Base-by-base conservation (phyloP, 2,797 vertebrate genomes). In the Propithecus perrieri region DNA sequence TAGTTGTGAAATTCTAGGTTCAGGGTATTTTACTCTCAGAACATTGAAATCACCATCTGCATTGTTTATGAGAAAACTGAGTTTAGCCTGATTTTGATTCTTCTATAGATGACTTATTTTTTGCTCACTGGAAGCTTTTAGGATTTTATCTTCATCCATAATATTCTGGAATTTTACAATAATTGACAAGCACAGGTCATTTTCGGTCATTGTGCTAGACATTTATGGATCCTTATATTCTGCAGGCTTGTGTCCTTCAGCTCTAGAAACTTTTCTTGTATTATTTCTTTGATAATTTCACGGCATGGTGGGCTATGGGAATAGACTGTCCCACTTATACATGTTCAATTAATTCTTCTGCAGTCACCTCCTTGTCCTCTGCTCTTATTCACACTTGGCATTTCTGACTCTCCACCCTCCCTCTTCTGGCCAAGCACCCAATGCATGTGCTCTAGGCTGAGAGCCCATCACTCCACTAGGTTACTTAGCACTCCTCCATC, bases 261-360 rank as follows among this genome's bases (percentile, higher is more conserved):
- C 20, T 85, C 55, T 89, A 30, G 55, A 63, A 89, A 65, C 2
- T 38, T 84, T 55, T 89, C 69, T 72, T 83, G 63, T 79, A 76
- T 89, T 89, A 71, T 48, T 74, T 89, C 59, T 89, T 89, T 63
- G 18, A 72, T 81, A 65, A 76, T 89, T 95, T 85, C 50, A 20
- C 14, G 87, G 38, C 33, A 22, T 20, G 61, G 48, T 6, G 1
- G 24, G 3, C 4, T 15, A 59, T n/a, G 24, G 28, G 20, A 67
- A 57, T 5, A 53, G 46, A 67, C 18, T 26, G 1, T 38, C 53
- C 33, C 10, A 46, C 24, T 18, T 61, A 38, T 5, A 69, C 55
- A 17, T 41, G 30, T 14, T 35, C 35, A 75, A 3, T 75, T 22
- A 35, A 24, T 57, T 71, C 61, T 69, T 78, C 33, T 46, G 8